A percentile compares a stretch with the other conserved stretches of the same genome.
These are phyloP conservation scores for Andrena bucephala DNA, from an alignment of 2,888 invertebrate genomes.

Conservation along the genomic window DNA sequence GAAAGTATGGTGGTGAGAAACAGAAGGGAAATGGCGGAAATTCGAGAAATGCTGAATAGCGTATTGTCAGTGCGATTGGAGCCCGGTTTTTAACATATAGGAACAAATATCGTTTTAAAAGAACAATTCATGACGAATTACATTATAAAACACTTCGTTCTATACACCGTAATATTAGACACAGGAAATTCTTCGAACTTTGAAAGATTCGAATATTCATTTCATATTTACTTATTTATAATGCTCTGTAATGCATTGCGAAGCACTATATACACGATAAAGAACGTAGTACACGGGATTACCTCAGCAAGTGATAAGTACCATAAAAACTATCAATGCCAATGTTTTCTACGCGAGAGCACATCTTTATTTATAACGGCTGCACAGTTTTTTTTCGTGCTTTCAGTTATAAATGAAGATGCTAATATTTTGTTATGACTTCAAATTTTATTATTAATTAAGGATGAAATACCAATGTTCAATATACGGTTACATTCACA, in stretches of 20 bases:
- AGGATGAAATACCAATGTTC: slow-evolving; percentile 39
- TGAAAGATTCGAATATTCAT: slow-evolving; percentile 24
- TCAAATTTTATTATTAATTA: slow-evolving; percentile 58
- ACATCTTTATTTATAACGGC: slow-evolving; percentile 50
- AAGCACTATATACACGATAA: slow-evolving; percentile 26
- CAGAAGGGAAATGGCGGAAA: slow-evolving; percentile 77
- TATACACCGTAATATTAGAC: slow-evolving; percentile 1
- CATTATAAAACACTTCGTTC: slow-evolving; percentile 16
- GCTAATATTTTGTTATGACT: slow-evolving; percentile 54
- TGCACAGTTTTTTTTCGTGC: slow-evolving; percentile 19
- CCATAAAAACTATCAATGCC: slow-evolving; percentile 38
- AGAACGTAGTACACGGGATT: slow-evolving; percentile 30
- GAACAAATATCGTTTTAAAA: background rate
- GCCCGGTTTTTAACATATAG: slow-evolving; percentile 78
- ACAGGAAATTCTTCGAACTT: slow-evolving; percentile 21
- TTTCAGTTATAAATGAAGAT: slow-evolving; percentile 56
- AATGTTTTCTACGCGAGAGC: slow-evolving; percentile 31
- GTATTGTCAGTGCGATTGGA: slow-evolving; percentile 80
- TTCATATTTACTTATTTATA: slow-evolving; percentile 29
- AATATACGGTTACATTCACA: slow-evolving; percentile 41
- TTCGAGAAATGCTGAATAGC: slow-evolving; percentile 78
- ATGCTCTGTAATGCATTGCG: slow-evolving; percentile 12
- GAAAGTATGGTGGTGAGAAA: slow-evolving; percentile 76
- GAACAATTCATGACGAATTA: background rate
- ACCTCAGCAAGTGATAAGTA: slow-evolving; percentile 43